A percentile compares a stretch with the other conserved stretches of the same genome.
Evolutionary conservation across 2,113 vertebrate species (phyloP).

Genomic region (Thalassarche chlororhynchos): DNA sequence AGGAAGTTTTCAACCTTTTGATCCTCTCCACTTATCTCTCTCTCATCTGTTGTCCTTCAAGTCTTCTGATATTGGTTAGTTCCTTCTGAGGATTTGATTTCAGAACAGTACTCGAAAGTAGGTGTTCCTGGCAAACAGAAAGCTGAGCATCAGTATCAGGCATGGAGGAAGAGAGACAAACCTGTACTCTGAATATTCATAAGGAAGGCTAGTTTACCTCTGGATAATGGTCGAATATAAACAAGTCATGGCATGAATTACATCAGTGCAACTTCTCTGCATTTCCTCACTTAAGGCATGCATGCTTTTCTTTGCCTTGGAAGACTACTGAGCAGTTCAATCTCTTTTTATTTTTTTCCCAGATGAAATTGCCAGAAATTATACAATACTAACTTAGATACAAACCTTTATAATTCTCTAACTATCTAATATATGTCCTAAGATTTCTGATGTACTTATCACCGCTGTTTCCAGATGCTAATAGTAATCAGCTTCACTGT

Average conservation of each 20-base stretch:
- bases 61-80: background rate
- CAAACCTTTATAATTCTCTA: background rate
- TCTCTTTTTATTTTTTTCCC: background rate
- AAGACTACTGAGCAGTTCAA: background rate
- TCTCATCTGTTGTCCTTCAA: background rate
- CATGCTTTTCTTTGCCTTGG: background rate
- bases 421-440: background rate
- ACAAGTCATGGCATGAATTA: background rate
- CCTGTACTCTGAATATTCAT: background rate
- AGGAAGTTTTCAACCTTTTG: background rate
- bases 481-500: background rate
- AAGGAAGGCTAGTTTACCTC: background rate
- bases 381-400: background rate
- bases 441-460: background rate
- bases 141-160: background rate
- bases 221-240: background rate
- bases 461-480: background rate
- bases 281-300: background rate
- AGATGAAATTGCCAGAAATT: background rate
- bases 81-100: background rate
- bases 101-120: background rate
- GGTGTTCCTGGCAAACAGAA: background rate
- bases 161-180: background rate
- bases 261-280: background rate
- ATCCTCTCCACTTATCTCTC: background rate